phyloP scores from a whole-genome alignment of 64 coral and sea anemone species.

The Montipora sp. region DNA sequence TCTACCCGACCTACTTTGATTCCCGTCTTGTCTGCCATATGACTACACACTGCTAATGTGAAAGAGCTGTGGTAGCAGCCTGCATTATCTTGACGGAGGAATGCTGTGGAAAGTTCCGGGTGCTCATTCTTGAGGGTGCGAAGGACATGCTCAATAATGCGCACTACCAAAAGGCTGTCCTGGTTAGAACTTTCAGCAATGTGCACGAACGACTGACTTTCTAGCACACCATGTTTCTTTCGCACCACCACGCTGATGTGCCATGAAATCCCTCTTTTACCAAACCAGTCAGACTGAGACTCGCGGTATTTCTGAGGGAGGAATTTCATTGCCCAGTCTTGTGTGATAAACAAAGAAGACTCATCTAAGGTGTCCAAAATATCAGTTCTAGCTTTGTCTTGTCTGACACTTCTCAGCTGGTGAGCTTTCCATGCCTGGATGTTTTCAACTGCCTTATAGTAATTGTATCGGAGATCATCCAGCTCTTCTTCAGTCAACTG shows the following conservation, averaged over 20 bases:
- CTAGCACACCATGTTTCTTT: background rate
- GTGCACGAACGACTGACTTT: conserved; percentile 30
- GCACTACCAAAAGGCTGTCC: conserved; percentile 19
- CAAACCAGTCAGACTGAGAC: conserved; percentile 52
- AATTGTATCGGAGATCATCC: conserved; percentile 25
- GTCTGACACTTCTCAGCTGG: conserved; percentile 25
- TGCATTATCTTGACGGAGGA: conserved; percentile 39
- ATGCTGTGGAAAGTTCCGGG: background rate
- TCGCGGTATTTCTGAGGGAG: conserved; percentile 28
- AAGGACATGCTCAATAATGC: background rate
- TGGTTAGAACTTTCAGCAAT: background rate
- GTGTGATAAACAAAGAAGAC: background rate
- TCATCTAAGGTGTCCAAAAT: background rate
- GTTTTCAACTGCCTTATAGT: background rate
- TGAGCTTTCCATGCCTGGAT: conserved; percentile 30
- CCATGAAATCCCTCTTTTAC: conserved; percentile 52
- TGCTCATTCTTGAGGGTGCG: conserved; percentile 32
- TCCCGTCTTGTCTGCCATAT: background rate
- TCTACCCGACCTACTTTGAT: background rate
- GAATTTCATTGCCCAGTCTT: conserved; percentile 59
- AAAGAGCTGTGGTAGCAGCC: conserved; percentile 22
- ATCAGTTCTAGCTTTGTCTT: conserved; percentile 34
- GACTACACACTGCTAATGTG: background rate
- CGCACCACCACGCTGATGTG: conserved; percentile 19
- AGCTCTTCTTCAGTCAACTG: conserved; percentile 25